Conservation (phyloP, 2,113 vertebrate genomes). For the Ibidorhyncha struthersii region DNA sequence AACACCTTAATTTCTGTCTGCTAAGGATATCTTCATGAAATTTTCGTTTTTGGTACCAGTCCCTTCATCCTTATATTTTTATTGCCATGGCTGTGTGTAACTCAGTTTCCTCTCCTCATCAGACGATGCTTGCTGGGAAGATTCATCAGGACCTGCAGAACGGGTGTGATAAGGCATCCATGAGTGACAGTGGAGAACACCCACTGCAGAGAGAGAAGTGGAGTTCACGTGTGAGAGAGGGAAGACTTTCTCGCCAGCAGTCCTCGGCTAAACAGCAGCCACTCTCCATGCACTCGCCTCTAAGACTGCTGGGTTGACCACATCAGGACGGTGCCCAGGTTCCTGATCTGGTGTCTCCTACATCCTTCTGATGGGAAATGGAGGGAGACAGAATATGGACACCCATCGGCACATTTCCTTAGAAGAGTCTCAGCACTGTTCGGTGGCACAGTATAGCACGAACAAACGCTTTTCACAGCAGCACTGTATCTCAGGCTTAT, state of each 20-base stretch:
- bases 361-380: neutral
- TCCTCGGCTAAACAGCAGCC: neutral
- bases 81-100: too few species aligned
- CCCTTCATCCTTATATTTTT: too few species aligned
- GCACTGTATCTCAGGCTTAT: neutral
- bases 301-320: neutral
- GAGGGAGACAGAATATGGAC: neutral
- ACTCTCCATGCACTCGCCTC: neutral
- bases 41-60: too few species aligned
- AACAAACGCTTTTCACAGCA: neutral
- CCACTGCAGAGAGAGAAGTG: too few species aligned
- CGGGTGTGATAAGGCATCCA: too few species aligned
- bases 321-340: neutral
- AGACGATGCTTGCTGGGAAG: too few species aligned
- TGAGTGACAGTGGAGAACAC: too few species aligned
- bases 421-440: neutral
- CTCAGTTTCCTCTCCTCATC: too few species aligned
- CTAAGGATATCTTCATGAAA: too few species aligned
- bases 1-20: too few species aligned
- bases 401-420: neutral
- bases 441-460: neutral
- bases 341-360: fast-evolving
- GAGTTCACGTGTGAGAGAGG: fast-evolving
- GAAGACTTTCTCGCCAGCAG: neutral
- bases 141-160: too few species aligned